These are phyloP conservation scores for Buceros bicornis DNA, from an alignment of 2,797 vertebrate species.

Conservation along the genomic window DNA sequence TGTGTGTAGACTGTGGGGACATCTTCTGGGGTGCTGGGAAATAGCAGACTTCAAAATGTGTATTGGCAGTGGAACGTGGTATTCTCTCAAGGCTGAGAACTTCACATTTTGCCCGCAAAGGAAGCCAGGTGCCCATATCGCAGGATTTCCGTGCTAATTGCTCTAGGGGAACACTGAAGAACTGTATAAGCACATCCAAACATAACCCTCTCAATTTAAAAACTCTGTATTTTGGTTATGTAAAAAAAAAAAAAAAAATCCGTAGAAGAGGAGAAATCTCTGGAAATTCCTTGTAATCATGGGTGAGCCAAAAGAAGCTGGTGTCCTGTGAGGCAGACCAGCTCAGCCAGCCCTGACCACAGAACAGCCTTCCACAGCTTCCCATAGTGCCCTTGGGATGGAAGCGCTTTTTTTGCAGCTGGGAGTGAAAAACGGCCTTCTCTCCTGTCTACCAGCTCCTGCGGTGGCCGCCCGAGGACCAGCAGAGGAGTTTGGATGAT, in stretches of 20 bases:
- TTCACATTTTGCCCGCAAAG: not conserved
- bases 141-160: not conserved
- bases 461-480: not conserved
- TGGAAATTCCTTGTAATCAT: not conserved
- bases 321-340: not conserved
- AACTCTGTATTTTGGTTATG: not conserved
- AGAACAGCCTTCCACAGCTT: not conserved
- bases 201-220: not conserved
- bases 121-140: not conserved
- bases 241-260: not conserved
- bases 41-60: not conserved
- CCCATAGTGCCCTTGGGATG: not conserved
- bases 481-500: not conserved
- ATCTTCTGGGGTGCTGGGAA: slow-evolving; percentile 57
- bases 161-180: not conserved
- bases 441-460: not conserved
- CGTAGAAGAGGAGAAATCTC: not conserved
- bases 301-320: not conserved
- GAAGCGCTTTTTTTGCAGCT: not conserved
- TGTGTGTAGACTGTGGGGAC: slow-evolving; percentile 31
- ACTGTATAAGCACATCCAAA: not conserved
- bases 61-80: accelerated
- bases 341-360: not conserved
- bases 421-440: not conserved
- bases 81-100: not conserved